Evolutionary conservation across 2,888 invertebrate genomes (phyloP), one percentile per base, ranked within the genome.

Genomic region (Idaea straminata): DNA sequence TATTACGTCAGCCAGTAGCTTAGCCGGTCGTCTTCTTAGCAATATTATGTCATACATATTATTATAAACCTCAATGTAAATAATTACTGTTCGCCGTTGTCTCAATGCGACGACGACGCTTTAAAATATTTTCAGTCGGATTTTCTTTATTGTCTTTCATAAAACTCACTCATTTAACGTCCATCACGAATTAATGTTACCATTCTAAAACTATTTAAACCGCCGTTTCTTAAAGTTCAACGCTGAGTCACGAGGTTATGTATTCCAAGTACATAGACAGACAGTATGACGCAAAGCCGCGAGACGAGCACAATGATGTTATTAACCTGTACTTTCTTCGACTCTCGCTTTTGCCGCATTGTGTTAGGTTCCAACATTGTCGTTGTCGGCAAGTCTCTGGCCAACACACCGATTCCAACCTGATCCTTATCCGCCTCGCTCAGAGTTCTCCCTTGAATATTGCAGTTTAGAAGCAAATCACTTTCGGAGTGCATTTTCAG

Each of bases 401-500:
- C 76, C 74, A 77, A 76, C 81, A 82, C 79, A 82, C 71, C 70
- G 72, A 80, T 75, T 77, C 76, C 70, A 72, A 80, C 75, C 78
- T 82, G 87, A 88, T 87, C 82, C 81, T 83, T 87, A 85, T 87
- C 86, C 79, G 80, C 86, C 79, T 80, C 84, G 83, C 86, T 86
- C 85, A 83, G 82, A 77, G 82, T 79, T 79, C 79, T 76, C 78
- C 79, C 77, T 77, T 83, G 83, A 85, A 86, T 88, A 88, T 89
- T 86, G 85, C 80, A 82, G 82, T 87, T 90, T 85, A 89, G 87
- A 87, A 87, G 86, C 86, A 88, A 87, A 91, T 91, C 89, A 85
- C 76, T 88, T 85, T 83, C 80, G 85, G 90, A 92, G 91, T 91
- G 91, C 90, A 92, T 88, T 92, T 91, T 87, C 85, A 82, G 90